Evolutionary conservation across 2,113 vertebrate genomes (phyloP), one percentile per base, ranked within the genome.

Genomic region (Alligator mississippiensis): DNA sequence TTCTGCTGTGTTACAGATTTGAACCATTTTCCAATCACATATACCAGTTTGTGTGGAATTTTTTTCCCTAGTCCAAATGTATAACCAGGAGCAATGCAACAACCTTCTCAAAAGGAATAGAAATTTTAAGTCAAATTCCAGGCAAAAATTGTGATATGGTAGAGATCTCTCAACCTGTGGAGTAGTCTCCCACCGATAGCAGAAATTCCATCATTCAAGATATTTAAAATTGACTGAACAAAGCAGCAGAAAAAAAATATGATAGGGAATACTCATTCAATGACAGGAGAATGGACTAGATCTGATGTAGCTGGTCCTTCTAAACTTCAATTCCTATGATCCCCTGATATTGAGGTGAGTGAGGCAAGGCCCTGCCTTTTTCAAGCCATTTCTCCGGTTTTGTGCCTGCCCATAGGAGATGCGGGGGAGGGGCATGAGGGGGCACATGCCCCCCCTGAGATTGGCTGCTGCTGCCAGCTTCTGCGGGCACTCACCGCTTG

Each of bases 21-120:
- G 47, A 47, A 47, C 47, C 8, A 47, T 7, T 47, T 47, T 47
- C 47, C 47, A 47, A 47, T 47, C 47, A 47, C 7, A 47, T 47
- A 47, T 47, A 47, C 8, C 47, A 47, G 47, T 47, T 47, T 47
- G 47, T 47, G 47, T 47, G 47, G 7, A 47, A 47, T 47, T 47
- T 47, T 47, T 9, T 47, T 9, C 47, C 38, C 47, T 47, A 47
- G 47, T 9, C 47, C 8, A 47, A 47, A 47, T 1, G 0, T 21
- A 28, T 28, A 77, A n/a, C 28, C 27, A 60, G 57, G 13, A 70
- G 9, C 13, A 57, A 82, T 7, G 7, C 25, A 68, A n/a, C 0
- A 11, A 64, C 18, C 84, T 22, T 9, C 57, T 30, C 30, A 60
- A 68, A 87, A 60, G 61, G 17, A 70, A 28, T 57, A 28, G 79